Base-by-base conservation (phyloP, 2,888 invertebrate species). In the Hydropsyche betteni region DNA sequence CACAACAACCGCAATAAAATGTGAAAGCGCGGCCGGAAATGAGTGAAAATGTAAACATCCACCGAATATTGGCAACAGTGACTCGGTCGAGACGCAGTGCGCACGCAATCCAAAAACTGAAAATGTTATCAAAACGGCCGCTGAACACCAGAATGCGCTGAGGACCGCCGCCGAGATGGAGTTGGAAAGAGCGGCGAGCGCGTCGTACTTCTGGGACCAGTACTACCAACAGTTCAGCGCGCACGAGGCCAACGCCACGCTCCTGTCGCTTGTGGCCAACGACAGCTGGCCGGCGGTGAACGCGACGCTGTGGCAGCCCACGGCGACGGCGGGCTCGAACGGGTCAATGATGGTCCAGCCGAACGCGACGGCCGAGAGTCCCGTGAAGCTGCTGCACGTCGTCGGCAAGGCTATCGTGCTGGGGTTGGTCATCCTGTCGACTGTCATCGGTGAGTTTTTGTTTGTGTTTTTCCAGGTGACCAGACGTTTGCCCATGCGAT, bases 401-500 rank as follows among this genome's bases (percentile, higher is more conserved):
- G 90, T 92, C 75, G 86, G 85, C 80, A 90, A 89, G 80, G 90
- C 90, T 44, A 83, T 89, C 74, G 82, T 89, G 52, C 85, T 90
- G 79, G 90, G 90, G 78, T 84, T 90, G 80, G 88, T 90, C 78
- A 90, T 90, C 80, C 83, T 90, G 80, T 89, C 90, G 75, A 90
- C 90, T 80, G 89, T 90, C 80, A 88, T 90, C 81, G 90, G 90
- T 90, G 83, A 87, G 85, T 83, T 24, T 50, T 1, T 2, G n/a
- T 51, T 51, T 55, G 44, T 6, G 0, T 44, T 44, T 44, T 44
- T 2, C n/a, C n/a, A n/a, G 24, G 24, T 24, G 24, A 2, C 24
- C 24, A 2, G 24, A 24, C 24, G 24, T 24, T 24, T 24, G 24
- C 24, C 2, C 24, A 24, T 24, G 2, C 24, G 24, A 24, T 24